phyloP scores from a whole-genome alignment of 2,888 invertebrate species.

The Metallyticus violacea region DNA sequence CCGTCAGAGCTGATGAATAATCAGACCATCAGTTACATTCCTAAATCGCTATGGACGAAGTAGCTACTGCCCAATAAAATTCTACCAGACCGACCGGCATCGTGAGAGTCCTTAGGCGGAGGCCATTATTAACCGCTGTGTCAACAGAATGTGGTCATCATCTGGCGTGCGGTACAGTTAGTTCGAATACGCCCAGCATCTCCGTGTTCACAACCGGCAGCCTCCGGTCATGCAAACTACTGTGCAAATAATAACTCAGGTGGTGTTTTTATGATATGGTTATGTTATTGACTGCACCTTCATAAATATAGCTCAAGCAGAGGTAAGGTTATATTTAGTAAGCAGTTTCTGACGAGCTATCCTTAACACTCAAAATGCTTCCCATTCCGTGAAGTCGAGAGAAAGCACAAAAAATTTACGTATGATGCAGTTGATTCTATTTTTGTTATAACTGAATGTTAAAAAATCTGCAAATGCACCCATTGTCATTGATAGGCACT shows the following conservation, averaged over 20 bases:
- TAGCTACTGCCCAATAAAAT: neutral
- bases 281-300: neutral
- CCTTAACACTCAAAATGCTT: too few species aligned
- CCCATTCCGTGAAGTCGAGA: too few species aligned
- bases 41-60: too few species aligned
- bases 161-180: neutral
- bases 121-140: neutral
- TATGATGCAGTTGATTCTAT: too few species aligned
- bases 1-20: too few species aligned
- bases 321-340: neutral
- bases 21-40: too few species aligned
- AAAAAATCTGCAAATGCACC: too few species aligned
- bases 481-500: too few species aligned
- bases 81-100: neutral
- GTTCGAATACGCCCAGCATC: neutral
- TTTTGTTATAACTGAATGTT: too few species aligned
- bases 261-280: neutral
- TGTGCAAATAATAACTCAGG: neutral
- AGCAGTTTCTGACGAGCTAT: neutral
- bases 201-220: too few species aligned
- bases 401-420: too few species aligned
- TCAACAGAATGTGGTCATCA: too few species aligned
- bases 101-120: neutral
- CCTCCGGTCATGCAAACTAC: neutral
- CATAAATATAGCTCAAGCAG: neutral